Conservation (phyloP, 2,797 vertebrate species). For the Coluber constrictor region DNA sequence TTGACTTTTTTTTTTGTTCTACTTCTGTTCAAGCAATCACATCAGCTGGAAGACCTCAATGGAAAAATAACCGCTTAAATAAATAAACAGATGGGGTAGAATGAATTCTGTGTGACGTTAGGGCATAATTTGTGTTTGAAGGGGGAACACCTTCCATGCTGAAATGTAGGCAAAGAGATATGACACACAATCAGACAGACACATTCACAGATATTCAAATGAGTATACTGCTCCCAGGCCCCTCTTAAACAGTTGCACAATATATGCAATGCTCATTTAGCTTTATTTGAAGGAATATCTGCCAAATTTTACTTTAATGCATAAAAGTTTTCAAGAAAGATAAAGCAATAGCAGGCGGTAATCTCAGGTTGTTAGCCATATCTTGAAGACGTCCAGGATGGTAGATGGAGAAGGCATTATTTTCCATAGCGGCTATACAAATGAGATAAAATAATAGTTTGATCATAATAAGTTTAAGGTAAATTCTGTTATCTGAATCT, state of each 20-base stretch:
- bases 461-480: background rate
- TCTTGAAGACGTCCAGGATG: no score
- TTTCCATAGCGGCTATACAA: no score
- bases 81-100: background rate
- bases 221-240: background rate
- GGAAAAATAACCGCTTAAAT: no score
- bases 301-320: background rate
- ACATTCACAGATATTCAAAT: background rate
- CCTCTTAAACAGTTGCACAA: background rate
- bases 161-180: background rate
- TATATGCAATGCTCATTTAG: background rate
- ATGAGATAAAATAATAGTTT: background rate
- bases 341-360: no score
- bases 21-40: no score
- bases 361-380: no score
- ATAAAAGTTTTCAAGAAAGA: background rate
- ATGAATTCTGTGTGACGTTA: background rate
- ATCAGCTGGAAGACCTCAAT: no score
- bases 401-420: no score
- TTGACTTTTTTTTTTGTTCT: background rate
- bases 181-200: background rate
- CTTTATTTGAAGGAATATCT: background rate
- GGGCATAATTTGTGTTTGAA: background rate
- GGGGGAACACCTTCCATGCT: no score
- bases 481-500: background rate